Conservation (phyloP, 1,140 invertebrate species). For the Drosophila grimshawi region DNA sequence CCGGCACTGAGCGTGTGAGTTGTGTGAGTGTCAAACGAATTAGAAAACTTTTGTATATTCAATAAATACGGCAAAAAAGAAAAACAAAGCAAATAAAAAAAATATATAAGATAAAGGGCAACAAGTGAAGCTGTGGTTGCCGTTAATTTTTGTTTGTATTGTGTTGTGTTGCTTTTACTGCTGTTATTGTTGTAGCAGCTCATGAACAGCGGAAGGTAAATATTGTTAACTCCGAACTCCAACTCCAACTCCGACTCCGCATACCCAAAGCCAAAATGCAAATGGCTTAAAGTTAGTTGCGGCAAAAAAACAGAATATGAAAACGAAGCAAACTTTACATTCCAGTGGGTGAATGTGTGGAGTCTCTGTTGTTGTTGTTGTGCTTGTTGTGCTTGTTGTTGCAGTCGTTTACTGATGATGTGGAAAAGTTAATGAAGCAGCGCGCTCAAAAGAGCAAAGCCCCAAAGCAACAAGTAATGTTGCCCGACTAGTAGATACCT, state of each 20-base stretch:
- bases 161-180: constrained; percentile 1
- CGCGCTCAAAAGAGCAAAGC: not conserved
- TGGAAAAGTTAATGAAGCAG: constrained; percentile 49
- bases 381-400: constrained; percentile 3
- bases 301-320: constrained; percentile 27
- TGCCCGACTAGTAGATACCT: not conserved
- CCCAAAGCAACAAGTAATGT: constrained; percentile 6
- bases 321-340: constrained; percentile 30
- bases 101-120: constrained; percentile 36
- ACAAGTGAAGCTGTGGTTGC: constrained; percentile 38
- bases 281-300: constrained; percentile 26
- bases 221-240: constrained; percentile 30
- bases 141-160: constrained; percentile 1
- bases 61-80: constrained; percentile 39
- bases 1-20: constrained; percentile 40
- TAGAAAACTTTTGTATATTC: constrained; percentile 51
- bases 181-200: constrained; percentile 23
- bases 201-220: constrained; percentile 47
- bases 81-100: constrained; percentile 11
- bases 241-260: constrained; percentile 5
- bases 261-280: constrained; percentile 28
- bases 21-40: constrained; percentile 42
- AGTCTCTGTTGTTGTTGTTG: constrained; percentile 6
- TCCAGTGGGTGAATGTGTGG: constrained; percentile 33
- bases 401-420: constrained; percentile 31